phyloP scores from a whole-genome alignment of 2,113 vertebrate genomes.

The Eulemur macaco region DNA sequence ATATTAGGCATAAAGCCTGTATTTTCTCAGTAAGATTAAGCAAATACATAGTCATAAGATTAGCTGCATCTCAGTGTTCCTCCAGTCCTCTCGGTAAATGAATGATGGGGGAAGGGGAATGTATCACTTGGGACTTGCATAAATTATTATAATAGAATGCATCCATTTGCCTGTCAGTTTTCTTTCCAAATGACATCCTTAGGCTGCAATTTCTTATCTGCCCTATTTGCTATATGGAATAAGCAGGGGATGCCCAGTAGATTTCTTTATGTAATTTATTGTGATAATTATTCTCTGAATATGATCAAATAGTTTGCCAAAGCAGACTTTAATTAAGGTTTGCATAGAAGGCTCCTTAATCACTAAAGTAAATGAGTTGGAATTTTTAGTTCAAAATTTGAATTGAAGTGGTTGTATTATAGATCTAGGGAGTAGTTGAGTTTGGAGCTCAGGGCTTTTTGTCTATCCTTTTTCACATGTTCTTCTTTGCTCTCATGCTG shows the following conservation, averaged over 20 bases:
- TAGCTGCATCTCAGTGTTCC: background rate
- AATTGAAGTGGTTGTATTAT: background rate
- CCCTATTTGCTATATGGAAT: conserved; percentile 1
- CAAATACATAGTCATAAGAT: conserved; percentile 9
- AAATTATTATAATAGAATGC: conserved; percentile 6
- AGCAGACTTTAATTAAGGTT: conserved; percentile 41
- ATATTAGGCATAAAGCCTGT: conserved; percentile 22
- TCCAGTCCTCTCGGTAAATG: background rate
- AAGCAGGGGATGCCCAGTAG: background rate
- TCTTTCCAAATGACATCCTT: conserved; percentile 44
- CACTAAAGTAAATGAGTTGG: conserved; percentile 17
- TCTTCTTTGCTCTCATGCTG: background rate
- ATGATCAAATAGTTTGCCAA: conserved; percentile 32
- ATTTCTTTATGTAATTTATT: conserved; percentile 40
- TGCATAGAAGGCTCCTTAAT: conserved; percentile 11
- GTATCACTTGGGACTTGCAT: background rate
- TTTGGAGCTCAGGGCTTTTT: conserved; percentile 16
- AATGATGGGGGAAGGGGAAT: background rate
- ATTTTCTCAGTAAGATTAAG: conserved; percentile 50
- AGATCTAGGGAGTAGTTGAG: background rate
- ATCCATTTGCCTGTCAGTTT: conserved; percentile 5
- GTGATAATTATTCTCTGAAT: conserved; percentile 1
- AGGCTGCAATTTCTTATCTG: background rate
- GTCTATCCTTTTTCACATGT: background rate
- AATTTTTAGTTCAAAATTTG: conserved; percentile 38